Percentiles rank a stretch among this genome's conserved stretches.
Evolutionary conservation across 2,888 invertebrate species (phyloP).

Genomic region (Nysson spinosus): DNA sequence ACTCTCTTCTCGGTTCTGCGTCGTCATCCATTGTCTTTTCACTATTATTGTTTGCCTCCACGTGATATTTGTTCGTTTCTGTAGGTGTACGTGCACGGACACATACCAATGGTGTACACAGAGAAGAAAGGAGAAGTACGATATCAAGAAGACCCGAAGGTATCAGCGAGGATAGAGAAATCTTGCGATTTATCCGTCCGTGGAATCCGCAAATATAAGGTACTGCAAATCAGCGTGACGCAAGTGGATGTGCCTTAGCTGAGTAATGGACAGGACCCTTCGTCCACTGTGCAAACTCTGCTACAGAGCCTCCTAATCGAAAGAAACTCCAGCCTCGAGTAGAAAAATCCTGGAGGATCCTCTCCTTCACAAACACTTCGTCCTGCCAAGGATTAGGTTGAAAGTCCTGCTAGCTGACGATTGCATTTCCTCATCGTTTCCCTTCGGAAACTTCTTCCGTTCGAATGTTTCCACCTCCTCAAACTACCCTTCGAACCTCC

Average conservation of each 20-base stretch:
- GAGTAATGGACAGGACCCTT: conserved; percentile 56
- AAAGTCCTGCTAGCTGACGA: conserved; percentile 43
- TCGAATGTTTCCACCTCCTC: conserved; percentile 11
- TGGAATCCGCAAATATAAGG: conserved; percentile 44
- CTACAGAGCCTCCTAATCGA: conserved; percentile 57
- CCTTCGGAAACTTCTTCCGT: conserved; percentile 40
- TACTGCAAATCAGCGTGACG: conserved; percentile 48
- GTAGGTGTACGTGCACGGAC: background rate
- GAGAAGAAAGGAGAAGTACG: background rate
- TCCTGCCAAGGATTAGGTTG: conserved; percentile 40
- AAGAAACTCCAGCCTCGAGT: conserved; percentile 36
- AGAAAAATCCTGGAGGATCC: conserved; percentile 50
- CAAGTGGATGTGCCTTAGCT: conserved; percentile 35
- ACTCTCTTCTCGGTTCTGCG: conserved; percentile 24
- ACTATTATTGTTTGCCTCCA: conserved; percentile 21
- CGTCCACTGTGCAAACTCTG: conserved; percentile 53
- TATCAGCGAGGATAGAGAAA: background rate
- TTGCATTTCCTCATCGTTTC: conserved; percentile 38
- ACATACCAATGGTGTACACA: background rate
- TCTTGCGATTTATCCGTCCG: conserved; percentile 6
- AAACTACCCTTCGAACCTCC: background rate
- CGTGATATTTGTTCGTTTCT: conserved; percentile 16
- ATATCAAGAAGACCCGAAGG: background rate
- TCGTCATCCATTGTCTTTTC: conserved; percentile 32
- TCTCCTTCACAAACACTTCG: conserved; percentile 52